Percentiles rank a stretch among this genome's conserved stretches.
Conservation (phyloP, 2,797 vertebrate species). For the Brachyrhaphis roseni region DNA sequence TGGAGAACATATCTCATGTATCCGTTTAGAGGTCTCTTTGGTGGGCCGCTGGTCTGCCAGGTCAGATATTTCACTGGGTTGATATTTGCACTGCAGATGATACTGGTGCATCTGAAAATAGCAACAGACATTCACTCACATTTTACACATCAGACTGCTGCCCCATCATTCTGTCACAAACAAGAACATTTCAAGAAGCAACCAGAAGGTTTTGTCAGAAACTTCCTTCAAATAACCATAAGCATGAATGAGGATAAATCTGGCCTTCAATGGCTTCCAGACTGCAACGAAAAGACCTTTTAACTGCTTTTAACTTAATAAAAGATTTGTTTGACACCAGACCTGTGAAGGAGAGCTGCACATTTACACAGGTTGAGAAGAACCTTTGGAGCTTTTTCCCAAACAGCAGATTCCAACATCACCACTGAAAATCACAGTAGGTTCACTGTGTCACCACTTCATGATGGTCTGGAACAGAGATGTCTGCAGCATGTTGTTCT, state of each 20-base stretch:
- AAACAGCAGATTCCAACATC: neutral
- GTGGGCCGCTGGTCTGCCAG: constrained; percentile 46
- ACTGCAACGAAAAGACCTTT: neutral
- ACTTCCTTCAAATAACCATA: neutral
- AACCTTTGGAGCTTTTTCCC: neutral
- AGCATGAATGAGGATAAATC: neutral
- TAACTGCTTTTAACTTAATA: neutral
- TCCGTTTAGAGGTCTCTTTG: constrained; percentile 70
- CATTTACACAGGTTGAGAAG: neutral
- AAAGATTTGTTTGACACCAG: neutral
- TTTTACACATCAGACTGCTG: neutral
- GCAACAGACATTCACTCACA: neutral
- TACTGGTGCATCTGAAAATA: constrained; percentile 37
- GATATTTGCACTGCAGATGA: constrained; percentile 33
- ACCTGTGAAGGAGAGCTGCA: neutral
- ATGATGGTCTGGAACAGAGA: too few relatives aligned
- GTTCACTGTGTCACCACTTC: too few relatives aligned
- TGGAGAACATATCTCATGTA: constrained; percentile 62
- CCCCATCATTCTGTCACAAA: neutral
- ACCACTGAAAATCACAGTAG: neutral
- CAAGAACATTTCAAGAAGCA: neutral
- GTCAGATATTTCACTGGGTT: constrained; percentile 48
- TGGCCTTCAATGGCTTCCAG: neutral
- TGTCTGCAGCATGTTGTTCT: too few relatives aligned
- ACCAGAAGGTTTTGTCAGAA: neutral